Conservation (phyloP, 2,888 invertebrate genomes). For the Disparrhopalites patrizii region DNA sequence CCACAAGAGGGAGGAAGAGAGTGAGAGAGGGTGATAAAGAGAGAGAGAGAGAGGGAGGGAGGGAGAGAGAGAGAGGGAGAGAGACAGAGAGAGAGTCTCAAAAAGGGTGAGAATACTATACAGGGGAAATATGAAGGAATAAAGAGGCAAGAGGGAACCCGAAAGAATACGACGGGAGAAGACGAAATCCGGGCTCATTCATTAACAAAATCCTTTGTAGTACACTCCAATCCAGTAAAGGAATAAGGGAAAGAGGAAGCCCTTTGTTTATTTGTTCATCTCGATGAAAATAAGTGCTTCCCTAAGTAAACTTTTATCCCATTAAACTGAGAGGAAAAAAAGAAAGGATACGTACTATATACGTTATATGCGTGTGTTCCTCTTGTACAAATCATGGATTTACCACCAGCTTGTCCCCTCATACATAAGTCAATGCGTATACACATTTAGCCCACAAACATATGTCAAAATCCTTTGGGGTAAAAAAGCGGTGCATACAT, state of each 20-base stretch:
- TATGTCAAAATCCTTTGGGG: background rate
- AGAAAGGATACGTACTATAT: no score
- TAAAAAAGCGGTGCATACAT: background rate
- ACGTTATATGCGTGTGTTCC: background rate
- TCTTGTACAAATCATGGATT: background rate
- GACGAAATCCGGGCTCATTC: constrained; percentile 15
- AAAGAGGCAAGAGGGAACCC: background rate
- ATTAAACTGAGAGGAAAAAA: no score
- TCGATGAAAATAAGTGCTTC: constrained; percentile 46
- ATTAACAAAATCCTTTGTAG: constrained; percentile 5
- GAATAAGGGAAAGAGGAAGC: constrained; percentile 32
- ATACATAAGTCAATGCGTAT: background rate
- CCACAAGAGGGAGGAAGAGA: no score
- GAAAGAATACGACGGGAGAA: background rate
- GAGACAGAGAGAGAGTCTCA: no score
- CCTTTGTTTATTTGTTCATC: constrained; percentile 47
- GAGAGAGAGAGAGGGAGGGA: background rate
- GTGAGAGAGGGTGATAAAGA: no score
- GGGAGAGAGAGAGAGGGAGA: background rate
- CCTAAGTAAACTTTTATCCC: constrained; percentile 39
- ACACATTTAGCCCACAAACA: no score
- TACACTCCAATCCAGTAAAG: no score
- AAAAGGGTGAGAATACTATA: no score
- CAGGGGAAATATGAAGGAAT: background rate
- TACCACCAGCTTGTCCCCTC: no score